phyloP scores from a whole-genome alignment of 2,888 invertebrate genomes.

The Idaea biselata region DNA sequence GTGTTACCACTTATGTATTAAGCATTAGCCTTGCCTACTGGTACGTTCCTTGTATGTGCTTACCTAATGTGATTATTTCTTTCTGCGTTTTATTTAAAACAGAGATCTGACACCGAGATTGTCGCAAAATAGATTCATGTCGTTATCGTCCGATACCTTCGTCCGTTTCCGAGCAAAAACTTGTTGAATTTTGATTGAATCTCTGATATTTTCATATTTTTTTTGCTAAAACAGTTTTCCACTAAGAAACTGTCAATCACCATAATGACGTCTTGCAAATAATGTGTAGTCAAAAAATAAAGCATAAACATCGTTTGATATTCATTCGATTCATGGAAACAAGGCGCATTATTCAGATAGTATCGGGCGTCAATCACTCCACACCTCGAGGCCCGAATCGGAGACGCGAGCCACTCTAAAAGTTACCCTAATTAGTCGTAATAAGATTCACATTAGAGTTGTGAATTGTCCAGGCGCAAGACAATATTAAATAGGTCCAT shows the following conservation, averaged over 20 bases:
- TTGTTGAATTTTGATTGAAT: background rate
- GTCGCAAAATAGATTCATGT: background rate
- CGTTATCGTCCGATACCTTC: background rate
- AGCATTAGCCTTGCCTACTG: too few species aligned
- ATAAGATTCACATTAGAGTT: conserved; percentile 29
- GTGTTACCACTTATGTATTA: too few species aligned
- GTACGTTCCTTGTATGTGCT: background rate
- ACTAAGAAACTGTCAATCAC: conserved; percentile 34
- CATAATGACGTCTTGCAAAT: conserved; percentile 34
- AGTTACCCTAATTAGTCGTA: conserved; percentile 26
- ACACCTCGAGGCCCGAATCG: conserved; percentile 37
- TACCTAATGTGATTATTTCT: background rate
- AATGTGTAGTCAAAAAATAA: conserved; percentile 34
- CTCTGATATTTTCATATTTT: conserved; percentile 1
- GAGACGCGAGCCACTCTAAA: conserved; percentile 17
- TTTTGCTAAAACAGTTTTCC: background rate
- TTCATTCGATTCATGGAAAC: conserved; percentile 62
- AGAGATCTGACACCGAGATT: background rate
- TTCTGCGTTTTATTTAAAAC: background rate
- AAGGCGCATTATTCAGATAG: conserved; percentile 48
- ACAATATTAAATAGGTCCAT: conserved; percentile 61
- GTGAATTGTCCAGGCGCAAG: conserved; percentile 23
- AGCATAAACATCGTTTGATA: conserved; percentile 47
- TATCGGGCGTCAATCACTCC: conserved; percentile 57
- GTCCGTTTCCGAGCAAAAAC: background rate